Evolutionary conservation across 2,888 invertebrate species (phyloP), one percentile per base, ranked within the genome.

Genomic region (Gonocerus acuteangulatus): DNA sequence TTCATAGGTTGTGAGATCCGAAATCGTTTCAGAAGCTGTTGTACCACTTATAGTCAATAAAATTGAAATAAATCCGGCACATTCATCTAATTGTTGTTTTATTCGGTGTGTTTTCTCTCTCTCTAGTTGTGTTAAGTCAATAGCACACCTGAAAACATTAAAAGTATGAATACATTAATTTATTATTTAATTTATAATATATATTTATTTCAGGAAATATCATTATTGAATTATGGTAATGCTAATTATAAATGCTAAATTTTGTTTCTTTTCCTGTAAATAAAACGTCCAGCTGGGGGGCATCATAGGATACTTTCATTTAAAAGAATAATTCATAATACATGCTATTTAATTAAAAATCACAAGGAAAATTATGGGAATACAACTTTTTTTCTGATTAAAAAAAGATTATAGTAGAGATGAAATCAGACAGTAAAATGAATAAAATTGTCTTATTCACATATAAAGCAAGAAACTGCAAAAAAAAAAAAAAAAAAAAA

Each of bases 31-130:
- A 0, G 88, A 86, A 11, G 93, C 91, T 0, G 91, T 90, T 0
- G 94, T 95, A 0, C 95, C 96, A 70, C 94, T 95, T 63, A 97
- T 93, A 1, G 96, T 96, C 7, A 97, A 77, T 66, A 97, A 79
- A 1, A 97, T 77, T 72, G 89, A 89, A 66, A 97, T 82, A 15
- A 74, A 72, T 67, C 89, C 87, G 18, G 82, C 82, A 21, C 82
- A 83, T 65, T 95, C 94, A 74, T 96, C 95, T 48, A 99, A 78
- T 1, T 87, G 85, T 69, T 87, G 84, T 85, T 92, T 91, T 57
- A 95, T 81, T 61, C 85, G 85, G 74, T 96, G 94, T 0, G 97
- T 97, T 64, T 82, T 86, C 75, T 99, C 97, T 23, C 91, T 81
- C 72, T 91, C 90, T 68, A 95, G 78, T 58, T 79, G 78, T 23